phyloP scores from a whole-genome alignment of 2,113 vertebrate species.

The Phalacrocorax aristotelis region DNA sequence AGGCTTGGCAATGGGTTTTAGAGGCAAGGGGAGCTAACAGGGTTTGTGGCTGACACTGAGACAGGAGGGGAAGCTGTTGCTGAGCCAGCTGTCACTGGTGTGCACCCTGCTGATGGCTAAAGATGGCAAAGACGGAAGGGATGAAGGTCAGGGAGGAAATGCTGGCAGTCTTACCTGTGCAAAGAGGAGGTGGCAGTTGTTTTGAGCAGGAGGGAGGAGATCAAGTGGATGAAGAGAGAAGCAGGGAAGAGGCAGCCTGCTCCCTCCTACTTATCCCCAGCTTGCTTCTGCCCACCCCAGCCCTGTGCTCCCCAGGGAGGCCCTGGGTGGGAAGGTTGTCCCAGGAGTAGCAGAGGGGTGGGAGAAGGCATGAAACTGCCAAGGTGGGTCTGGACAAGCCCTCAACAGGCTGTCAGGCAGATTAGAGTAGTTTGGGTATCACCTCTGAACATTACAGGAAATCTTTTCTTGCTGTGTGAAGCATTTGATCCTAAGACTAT shows the following conservation, averaged over 20 bases:
- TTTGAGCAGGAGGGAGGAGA: neutral
- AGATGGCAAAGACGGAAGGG: neutral
- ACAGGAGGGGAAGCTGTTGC: neutral
- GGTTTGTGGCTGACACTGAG: neutral
- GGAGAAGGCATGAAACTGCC: neutral
- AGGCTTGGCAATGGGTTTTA: neutral
- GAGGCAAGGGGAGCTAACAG: accelerated
- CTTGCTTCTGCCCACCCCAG: neutral
- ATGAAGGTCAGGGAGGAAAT: neutral
- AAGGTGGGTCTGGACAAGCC: neutral
- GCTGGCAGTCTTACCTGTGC: neutral
- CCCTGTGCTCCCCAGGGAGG: neutral
- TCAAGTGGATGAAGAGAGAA: neutral
- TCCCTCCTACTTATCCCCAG: neutral
- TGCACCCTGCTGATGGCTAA: neutral
- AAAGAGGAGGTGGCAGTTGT: neutral
- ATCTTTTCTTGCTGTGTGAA: neutral
- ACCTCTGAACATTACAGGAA: neutral
- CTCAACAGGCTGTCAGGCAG: neutral
- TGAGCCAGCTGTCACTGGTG: neutral
- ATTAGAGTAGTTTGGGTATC: neutral
- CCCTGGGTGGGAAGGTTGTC: neutral
- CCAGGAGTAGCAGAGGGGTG: neutral
- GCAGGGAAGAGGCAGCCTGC: neutral
- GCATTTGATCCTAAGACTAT: neutral